Conservation (phyloP, 2,888 invertebrate species). For the Cephus sareptanus region DNA sequence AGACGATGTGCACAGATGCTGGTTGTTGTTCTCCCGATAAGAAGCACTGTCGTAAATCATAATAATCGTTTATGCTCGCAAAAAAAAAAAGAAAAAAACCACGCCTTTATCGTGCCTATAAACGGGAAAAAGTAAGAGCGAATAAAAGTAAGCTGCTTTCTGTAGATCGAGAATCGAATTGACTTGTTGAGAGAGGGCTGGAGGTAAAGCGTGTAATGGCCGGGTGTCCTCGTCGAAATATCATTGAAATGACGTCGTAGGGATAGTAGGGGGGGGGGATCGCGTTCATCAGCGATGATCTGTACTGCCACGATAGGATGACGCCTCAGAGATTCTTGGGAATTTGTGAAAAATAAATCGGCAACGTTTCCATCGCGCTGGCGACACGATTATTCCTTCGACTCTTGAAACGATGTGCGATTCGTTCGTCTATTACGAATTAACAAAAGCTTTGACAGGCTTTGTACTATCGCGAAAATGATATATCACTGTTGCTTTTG, state of each 20-base stretch:
- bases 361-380: neutral
- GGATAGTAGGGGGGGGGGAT: neutral
- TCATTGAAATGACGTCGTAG: neutral
- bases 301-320: neutral
- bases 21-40: slow-evolving; percentile 2
- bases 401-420: neutral
- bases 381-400: neutral
- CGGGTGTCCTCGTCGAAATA: neutral
- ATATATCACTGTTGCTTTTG: slow-evolving; percentile 48
- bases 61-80: slow-evolving; percentile 49
- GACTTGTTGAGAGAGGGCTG: neutral
- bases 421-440: neutral
- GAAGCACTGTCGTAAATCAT: slow-evolving; percentile 27
- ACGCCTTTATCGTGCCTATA: slow-evolving; percentile 60
- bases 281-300: neutral
- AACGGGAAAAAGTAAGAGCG: slow-evolving; percentile 30
- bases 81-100: slow-evolving; percentile 46
- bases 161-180: slow-evolving; percentile 24
- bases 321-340: neutral
- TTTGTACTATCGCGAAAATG: slow-evolving; percentile 38
- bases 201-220: neutral
- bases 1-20: neutral
- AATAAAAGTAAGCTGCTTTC: slow-evolving; percentile 31
- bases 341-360: neutral
- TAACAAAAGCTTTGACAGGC: neutral